These are phyloP conservation scores for Gymnosoma rotundatum DNA, from an alignment of 2,888 invertebrate species.

Conservation along the genomic window DNA sequence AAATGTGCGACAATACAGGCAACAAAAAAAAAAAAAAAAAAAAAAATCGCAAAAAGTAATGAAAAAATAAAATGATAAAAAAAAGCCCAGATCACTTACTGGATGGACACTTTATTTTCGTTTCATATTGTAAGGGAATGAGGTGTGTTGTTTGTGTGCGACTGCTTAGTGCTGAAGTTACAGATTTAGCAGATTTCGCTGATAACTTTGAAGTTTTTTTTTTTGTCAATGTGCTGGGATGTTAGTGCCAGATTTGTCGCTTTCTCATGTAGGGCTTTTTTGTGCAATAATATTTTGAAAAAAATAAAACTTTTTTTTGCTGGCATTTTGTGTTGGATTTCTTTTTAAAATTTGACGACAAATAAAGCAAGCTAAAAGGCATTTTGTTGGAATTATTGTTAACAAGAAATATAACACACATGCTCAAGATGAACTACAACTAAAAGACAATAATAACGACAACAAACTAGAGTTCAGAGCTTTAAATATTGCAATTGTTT, in stretches of 20 bases:
- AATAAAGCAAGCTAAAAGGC: constrained; percentile 70
- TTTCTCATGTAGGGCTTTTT: constrained; percentile 73
- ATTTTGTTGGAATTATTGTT: constrained; percentile 81
- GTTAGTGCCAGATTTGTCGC: constrained; percentile 81
- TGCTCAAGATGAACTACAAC: constrained; percentile 55
- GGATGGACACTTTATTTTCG: constrained; percentile 31
- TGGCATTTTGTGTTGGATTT: constrained; percentile 44
- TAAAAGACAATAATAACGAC: neutral
- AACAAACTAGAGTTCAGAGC: constrained; percentile 25
- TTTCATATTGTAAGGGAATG: neutral
- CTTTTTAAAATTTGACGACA: constrained; percentile 67
- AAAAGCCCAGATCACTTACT: constrained; percentile 46
- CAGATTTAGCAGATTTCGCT: constrained; percentile 74
- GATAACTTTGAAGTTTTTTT: constrained; percentile 81
- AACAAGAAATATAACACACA: constrained; percentile 76
- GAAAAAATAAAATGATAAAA: constrained; percentile 44
- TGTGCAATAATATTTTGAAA: constrained; percentile 16
- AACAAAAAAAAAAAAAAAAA: constrained; percentile 18
- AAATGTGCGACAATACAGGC: constrained; percentile 53
- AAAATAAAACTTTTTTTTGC: constrained; percentile 16
- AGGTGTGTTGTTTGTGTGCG: constrained; percentile 28
- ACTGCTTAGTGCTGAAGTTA: constrained; percentile 44
- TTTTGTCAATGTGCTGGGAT: constrained; percentile 75
- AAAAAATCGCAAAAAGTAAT: neutral
- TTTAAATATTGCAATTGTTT: neutral